phyloP scores from a whole-genome alignment of 2,113 vertebrate genomes.

The Crotalus helleri region DNA sequence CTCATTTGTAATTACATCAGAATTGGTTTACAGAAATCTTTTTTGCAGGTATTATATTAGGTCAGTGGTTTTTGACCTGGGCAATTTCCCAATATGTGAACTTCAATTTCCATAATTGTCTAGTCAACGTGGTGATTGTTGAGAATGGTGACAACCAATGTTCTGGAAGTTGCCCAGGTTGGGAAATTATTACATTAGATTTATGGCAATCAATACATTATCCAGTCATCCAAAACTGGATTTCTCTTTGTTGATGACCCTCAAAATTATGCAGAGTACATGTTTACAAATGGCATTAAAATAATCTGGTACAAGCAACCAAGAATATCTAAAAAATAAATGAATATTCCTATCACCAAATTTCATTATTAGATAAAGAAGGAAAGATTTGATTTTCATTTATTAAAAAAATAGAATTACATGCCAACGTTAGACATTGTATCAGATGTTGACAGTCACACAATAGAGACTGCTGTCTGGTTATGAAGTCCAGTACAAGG shows the following conservation, averaged over 20 bases:
- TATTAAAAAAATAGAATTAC: neutral
- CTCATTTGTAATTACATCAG: neutral
- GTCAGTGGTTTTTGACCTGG: too few relatives aligned
- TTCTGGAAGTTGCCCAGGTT: neutral
- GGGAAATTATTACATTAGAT: neutral
- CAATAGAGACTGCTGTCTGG: neutral
- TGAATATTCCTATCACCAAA: neutral
- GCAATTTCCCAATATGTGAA: neutral
- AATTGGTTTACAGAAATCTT: neutral
- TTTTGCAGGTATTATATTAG: neutral
- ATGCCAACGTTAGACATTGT: neutral
- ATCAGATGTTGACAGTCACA: neutral
- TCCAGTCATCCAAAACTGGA: neutral
- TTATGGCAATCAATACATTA: neutral
- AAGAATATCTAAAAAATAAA: neutral
- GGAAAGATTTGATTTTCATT: neutral
- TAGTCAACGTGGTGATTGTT: neutral
- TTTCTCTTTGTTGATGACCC: neutral
- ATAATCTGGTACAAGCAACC: neutral
- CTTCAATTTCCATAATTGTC: neutral
- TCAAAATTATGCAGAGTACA: neutral
- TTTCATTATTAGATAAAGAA: conserved; percentile 14
- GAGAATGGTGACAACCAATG: neutral
- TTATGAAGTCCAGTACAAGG: conserved; percentile 41
- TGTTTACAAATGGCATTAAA: neutral